Base-by-base conservation (phyloP, 2,797 vertebrate genomes). In the Channallabes apus region DNA sequence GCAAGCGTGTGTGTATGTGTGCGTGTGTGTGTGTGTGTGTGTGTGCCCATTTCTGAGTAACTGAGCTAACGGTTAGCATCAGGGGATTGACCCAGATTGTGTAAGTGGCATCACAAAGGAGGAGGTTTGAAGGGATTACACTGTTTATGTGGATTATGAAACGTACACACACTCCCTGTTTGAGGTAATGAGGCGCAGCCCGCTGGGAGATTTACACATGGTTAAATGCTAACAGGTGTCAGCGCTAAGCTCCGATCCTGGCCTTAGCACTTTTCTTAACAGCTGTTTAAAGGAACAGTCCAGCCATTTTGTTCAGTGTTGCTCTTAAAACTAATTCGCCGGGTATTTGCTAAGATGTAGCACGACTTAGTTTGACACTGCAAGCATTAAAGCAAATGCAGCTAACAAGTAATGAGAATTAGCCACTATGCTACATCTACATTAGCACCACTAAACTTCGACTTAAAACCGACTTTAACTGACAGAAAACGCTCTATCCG, bases 111-210 rank as follows among this genome's bases (percentile, higher is more conserved):
- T 92, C 93, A 94, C 92, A 91, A 91, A 92, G 89, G 90, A 93
- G 90, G 90, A 94, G 90, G 91, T 94, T 93, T 94, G 93, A 94
- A 93, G 91, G 92, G 94, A 96, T 95, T 94, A 94, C 90, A 89
- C 91, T 93, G 93, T 94, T 95, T 93, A 93, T 91, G 90, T 2
- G 91, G 94, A 95, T 94, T 95, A 94, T 89, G 89, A 91, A 92
- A 92, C 87, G 93, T 93, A 93, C 89, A 94, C 93, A 94, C 94
- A 93, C 92, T 93, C 90, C 91, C 88, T 91, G 89, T 88, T 88
- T 85, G 14, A 93, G 92, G 91, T 94, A 94, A 94, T 94, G 92
- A 95, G 90, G 91, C 32, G 87, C 90, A 81, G 91, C 92, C 89
- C 89, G 87, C 89, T 90, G 78, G 91, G 32, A 62, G 82, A 59